Conservation (phyloP, 2,797 vertebrate genomes). For the Tangara arthus region DNA sequence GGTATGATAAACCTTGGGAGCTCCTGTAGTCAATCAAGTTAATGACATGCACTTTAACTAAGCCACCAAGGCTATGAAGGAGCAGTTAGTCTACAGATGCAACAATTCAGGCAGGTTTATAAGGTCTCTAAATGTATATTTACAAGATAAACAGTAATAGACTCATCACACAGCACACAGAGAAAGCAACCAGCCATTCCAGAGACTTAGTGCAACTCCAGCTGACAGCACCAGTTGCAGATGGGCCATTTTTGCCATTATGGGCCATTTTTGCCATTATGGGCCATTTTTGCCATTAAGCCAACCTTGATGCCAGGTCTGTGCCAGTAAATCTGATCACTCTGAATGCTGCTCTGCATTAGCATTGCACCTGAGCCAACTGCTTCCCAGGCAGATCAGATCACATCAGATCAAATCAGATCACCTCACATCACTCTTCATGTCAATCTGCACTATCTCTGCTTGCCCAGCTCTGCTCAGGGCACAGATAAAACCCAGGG, state of each 20-base stretch:
- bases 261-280: not conserved
- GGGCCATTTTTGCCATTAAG: not conserved
- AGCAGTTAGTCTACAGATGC: conserved; percentile 5
- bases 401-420: not conserved
- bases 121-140: conserved; percentile 34
- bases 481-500: not conserved
- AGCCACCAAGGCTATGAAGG: not conserved
- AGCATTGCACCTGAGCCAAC: not conserved
- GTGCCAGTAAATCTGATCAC: not conserved
- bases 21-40: conserved; percentile 1
- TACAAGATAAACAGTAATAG: not conserved
- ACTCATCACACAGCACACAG: not conserved
- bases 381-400: not conserved
- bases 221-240: not conserved
- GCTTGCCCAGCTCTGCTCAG: not conserved
- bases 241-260: not conserved
- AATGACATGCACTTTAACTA: conserved; percentile 4
- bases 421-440: not conserved
- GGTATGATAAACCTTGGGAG: conserved; percentile 27
- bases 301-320: not conserved
- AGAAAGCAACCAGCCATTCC: not conserved
- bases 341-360: not conserved
- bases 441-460: not conserved
- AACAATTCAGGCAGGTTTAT: conserved; percentile 22
- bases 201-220: not conserved